Base-by-base conservation (phyloP, 1,140 invertebrate genomes). In the Aphaenogaster rudis region DNA sequence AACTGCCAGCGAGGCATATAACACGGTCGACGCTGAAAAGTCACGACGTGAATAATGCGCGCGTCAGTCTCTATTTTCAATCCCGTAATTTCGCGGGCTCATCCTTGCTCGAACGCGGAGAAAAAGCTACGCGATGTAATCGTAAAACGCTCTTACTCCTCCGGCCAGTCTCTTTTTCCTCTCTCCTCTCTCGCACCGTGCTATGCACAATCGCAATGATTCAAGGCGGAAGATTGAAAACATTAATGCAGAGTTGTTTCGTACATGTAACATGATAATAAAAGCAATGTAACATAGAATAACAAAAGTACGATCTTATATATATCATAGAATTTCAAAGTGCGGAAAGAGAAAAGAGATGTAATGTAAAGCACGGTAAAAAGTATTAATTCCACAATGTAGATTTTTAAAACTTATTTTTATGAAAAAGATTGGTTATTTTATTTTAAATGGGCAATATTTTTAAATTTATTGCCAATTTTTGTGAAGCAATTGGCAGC, bases 51-150 rank as follows among this genome's bases (percentile, higher is more conserved):
- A 80, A 54, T 80, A 80, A 80, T 80, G 63, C 36, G 36, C 63
- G 63, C 63, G 78, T 80, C 63, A 80, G 78, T 80, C 48, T 80
- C 78, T 69, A 80, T 80, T 80, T 80, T 80, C 78, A 80, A 69
- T 80, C 63, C 78, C 36, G 78, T 80, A 80, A 80, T 63, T 80
- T 80, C 9, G 63, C 63, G 63, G 36, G 63, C 48, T 54, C 63
- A 80, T 80, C 63, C 48, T 80, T 69, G 48, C 48, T 21, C 63
- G 63, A 69, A 80, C 63, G 48, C 7, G 50, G n/a, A 42, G 78
- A 80, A 80, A 80, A 80, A 69, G 78, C 15, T 39, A 36, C 48
- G 63, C 78, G 48, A 80, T 80, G 50, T 69, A 69, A 80, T 69
- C 78, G 63, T 42, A 66, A 66, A 66, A n/a, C 36, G 64, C 63